Percentiles rank a stretch among this genome's conserved stretches.
Conservation (phyloP, 2,113 vertebrate genomes). For the Mus spicilegus region DNA sequence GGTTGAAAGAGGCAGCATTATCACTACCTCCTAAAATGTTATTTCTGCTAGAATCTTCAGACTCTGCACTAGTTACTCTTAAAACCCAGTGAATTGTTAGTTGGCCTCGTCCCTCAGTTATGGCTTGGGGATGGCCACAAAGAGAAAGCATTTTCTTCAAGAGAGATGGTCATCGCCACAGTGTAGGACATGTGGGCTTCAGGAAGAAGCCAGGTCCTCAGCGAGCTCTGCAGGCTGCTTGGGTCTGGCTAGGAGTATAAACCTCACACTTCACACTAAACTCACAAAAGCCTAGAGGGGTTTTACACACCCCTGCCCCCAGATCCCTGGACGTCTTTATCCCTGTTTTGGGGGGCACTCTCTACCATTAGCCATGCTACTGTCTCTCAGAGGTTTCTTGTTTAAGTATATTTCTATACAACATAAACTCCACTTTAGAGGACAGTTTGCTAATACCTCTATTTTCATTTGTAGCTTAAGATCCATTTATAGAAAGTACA, state of each 20-base stretch:
- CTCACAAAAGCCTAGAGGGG: accelerated
- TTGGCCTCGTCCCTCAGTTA: not conserved
- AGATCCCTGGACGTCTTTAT: accelerated
- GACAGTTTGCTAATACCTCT: not conserved
- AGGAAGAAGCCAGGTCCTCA: too few relatives aligned
- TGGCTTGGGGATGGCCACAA: not conserved
- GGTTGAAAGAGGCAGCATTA: not conserved
- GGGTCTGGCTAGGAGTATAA: not conserved
- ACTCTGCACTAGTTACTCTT: not conserved
- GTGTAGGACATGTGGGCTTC: accelerated
- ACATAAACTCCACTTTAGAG: not conserved
- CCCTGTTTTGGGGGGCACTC: accelerated
- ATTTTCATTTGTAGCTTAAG: not conserved
- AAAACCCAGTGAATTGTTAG: not conserved
- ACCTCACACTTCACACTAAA: accelerated
- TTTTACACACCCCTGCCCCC: accelerated
- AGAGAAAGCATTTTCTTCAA: not conserved
- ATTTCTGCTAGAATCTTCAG: not conserved
- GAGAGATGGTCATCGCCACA: not conserved
- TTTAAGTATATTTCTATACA: not conserved
- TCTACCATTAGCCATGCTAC: accelerated
- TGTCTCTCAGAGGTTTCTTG: not conserved
- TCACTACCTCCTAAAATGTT: not conserved
- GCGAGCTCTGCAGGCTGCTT: not conserved
- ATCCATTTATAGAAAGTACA: not conserved